A percentile compares a stretch with the other conserved stretches of the same genome.
These are phyloP conservation scores for Aleiodes alternator DNA, from an alignment of 2,888 invertebrate species.

Conservation along the genomic window DNA sequence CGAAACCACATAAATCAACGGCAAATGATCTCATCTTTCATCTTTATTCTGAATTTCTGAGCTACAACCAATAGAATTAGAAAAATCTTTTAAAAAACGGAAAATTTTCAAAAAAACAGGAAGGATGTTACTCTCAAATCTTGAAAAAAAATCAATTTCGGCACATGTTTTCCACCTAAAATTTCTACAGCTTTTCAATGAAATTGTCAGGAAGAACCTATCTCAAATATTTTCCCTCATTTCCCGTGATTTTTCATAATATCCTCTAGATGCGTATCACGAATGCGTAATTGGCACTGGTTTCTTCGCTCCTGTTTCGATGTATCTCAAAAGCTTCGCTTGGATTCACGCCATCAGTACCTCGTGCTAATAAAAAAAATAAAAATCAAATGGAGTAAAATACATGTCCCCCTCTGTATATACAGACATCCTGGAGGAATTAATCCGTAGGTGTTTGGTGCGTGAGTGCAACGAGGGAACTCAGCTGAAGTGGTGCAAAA, in stretches of 20 bases:
- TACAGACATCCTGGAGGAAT: constrained; percentile 35
- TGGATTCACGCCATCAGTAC: constrained; percentile 30
- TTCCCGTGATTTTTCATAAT: neutral
- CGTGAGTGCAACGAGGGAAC: constrained; percentile 41
- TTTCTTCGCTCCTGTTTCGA: constrained; percentile 39
- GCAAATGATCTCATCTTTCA: too few relatives aligned
- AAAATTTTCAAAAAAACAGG: too few relatives aligned
- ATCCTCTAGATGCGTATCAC: constrained; percentile 54
- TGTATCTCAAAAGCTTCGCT: constrained; percentile 3
- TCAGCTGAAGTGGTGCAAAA: constrained; percentile 17
- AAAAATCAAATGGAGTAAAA: constrained; percentile 8
- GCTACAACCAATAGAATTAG: too few relatives aligned
- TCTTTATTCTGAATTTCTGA: too few relatives aligned
- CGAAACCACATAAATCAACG: too few relatives aligned
- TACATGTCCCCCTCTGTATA: constrained; percentile 14
- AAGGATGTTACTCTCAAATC: too few relatives aligned
- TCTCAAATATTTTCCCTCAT: too few relatives aligned
- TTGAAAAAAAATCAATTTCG: too few relatives aligned
- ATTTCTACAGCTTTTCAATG: too few relatives aligned
- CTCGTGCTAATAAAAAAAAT: constrained; percentile 26
- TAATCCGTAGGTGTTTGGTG: constrained; percentile 42
- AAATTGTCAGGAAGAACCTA: too few relatives aligned
- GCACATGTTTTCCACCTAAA: too few relatives aligned
- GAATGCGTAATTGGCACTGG: constrained; percentile 51
- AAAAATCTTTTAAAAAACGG: too few relatives aligned